Conservation (phyloP, 2,888 invertebrate species). For the Campoplex nolae region DNA sequence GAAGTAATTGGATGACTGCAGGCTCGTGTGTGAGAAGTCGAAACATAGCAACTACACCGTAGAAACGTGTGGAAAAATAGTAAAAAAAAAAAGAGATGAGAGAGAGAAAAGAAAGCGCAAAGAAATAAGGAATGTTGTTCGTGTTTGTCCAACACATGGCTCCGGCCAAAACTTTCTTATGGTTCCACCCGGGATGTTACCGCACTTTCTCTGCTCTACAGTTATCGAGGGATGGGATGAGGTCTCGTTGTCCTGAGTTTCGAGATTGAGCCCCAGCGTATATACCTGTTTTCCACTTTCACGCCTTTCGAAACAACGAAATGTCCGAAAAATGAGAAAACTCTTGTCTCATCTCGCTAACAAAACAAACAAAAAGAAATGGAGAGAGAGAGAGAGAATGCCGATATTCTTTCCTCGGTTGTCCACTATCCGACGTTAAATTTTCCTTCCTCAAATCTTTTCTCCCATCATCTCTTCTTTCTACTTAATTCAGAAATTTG, state of each 20-base stretch:
- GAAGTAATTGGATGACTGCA: conserved; percentile 65
- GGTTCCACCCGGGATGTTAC: conserved; percentile 44
- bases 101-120: conserved; percentile 6
- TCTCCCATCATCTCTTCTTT: not conserved
- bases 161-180: conserved; percentile 58
- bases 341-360: conserved; percentile 49
- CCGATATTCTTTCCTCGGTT: conserved; percentile 25
- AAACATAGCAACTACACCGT: conserved; percentile 49
- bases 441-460: conserved; percentile 10
- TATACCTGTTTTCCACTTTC: conserved; percentile 48
- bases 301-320: conserved; percentile 61
- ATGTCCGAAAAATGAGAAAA: conserved; percentile 69
- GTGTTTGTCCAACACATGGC: conserved; percentile 65
- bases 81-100: not conserved
- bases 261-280: conserved; percentile 27
- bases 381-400: not conserved
- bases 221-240: conserved; percentile 41
- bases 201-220: conserved; percentile 38
- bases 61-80: conserved; percentile 13
- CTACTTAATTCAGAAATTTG: conserved; percentile 29
- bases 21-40: conserved; percentile 37
- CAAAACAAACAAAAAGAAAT: conserved; percentile 3
- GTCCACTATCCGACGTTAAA: conserved; percentile 11
- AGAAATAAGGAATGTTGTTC: conserved; percentile 57
- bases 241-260: conserved; percentile 29